These are phyloP conservation scores for Hippocampus kuda DNA, from an alignment of 2,797 vertebrate species.

Conservation along the genomic window DNA sequence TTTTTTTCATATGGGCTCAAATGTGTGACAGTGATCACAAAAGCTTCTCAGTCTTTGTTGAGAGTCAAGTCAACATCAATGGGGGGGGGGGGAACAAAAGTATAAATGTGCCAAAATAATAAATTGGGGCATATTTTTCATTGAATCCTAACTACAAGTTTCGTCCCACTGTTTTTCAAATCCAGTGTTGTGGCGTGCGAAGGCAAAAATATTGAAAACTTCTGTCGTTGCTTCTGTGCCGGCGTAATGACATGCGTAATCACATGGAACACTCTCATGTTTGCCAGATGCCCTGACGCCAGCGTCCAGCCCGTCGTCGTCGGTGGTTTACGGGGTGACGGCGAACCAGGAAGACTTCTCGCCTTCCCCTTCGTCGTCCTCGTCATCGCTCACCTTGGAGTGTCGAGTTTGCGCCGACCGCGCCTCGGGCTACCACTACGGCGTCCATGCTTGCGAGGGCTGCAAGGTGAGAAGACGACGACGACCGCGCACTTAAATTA, in stretches of 20 bases:
- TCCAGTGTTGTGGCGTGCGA: neutral
- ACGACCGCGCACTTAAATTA: neutral
- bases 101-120: neutral
- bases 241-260: neutral
- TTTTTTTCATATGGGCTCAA: neutral
- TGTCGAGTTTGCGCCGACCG: conserved; percentile 94
- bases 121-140: too few relatives aligned
- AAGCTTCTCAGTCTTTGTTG: too few relatives aligned
- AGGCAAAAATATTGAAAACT: neutral
- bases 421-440: conserved; percentile 94
- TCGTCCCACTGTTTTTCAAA: neutral
- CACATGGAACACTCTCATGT: neutral
- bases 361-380: conserved; percentile 50
- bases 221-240: too few relatives aligned
- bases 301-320: conserved; percentile 89
- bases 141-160: neutral
- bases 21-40: neutral
- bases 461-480: conserved; percentile 64
- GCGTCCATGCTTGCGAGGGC: conserved; percentile 94
- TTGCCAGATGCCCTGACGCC: conserved; percentile 82
- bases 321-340: conserved; percentile 65
- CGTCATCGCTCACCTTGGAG: conserved; percentile 77
- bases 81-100: neutral
- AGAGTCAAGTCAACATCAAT: too few relatives aligned
- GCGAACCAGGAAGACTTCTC: conserved; percentile 72